These are phyloP conservation scores for Chirona hameri DNA, from an alignment of 2,888 invertebrate genomes.

Conservation along the genomic window DNA sequence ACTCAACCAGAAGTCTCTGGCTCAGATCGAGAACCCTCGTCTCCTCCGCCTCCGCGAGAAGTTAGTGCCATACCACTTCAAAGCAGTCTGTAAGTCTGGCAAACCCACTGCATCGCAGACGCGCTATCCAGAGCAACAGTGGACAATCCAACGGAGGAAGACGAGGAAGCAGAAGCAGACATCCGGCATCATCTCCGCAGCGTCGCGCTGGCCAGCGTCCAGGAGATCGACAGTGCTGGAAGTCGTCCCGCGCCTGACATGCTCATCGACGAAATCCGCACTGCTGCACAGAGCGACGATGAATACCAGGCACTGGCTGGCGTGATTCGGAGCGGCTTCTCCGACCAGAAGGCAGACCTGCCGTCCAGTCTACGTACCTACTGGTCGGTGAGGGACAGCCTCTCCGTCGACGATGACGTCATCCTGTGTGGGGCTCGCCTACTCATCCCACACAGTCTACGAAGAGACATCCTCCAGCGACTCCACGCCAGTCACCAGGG, in stretches of 20 bases:
- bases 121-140: background rate
- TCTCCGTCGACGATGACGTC: background rate
- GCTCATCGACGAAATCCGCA: background rate
- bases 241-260: background rate
- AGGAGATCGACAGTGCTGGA: background rate
- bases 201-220: background rate
- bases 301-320: background rate
- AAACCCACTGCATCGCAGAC: background rate
- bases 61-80: background rate
- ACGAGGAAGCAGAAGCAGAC: background rate
- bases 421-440: background rate
- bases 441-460: background rate
- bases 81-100: background rate
- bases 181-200: background rate
- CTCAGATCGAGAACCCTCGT: background rate
- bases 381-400: background rate
- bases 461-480: background rate
- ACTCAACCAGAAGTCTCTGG: background rate
- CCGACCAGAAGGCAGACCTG: background rate
- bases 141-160: background rate
- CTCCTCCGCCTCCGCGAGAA: background rate
- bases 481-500: background rate
- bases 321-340: background rate
- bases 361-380: background rate
- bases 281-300: background rate